phyloP scores from a whole-genome alignment of 2,797 vertebrate species.

The Cephalopachus bancanus region DNA sequence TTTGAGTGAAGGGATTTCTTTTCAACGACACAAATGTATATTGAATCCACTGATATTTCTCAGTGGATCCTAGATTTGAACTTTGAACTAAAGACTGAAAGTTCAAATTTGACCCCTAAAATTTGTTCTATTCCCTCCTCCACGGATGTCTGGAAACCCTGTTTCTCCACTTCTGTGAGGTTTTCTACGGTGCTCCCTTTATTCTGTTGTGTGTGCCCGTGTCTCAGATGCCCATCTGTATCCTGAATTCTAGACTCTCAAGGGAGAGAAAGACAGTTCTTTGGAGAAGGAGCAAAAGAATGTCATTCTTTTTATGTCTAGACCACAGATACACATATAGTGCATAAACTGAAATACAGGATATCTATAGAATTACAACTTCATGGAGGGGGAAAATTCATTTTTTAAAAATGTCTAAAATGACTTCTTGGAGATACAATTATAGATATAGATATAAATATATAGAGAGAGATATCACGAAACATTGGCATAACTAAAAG shows the following conservation, averaged over 20 bases:
- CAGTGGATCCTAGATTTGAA: background rate
- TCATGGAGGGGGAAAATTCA: background rate
- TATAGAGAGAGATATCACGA: too few species aligned
- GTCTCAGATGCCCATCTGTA: background rate
- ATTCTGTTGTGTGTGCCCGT: rapidly evolving
- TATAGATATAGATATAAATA: too few species aligned
- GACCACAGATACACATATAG: background rate
- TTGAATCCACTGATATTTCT: background rate
- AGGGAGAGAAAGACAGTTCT: background rate
- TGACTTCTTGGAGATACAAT: background rate
- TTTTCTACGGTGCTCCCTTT: rapidly evolving
- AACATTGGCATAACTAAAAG: background rate
- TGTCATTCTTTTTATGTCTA: background rate
- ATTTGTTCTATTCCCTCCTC: background rate
- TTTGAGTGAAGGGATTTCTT: background rate
- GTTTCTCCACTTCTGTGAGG: rapidly evolving
- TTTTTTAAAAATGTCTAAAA: background rate
- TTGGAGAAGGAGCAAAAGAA: background rate
- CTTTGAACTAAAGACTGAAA: background rate
- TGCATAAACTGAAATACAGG: too few species aligned
- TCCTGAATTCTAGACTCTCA: background rate
- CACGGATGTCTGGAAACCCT: rapidly evolving
- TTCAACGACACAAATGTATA: background rate
- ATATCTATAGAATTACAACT: background rate
- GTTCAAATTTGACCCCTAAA: background rate